Percentiles rank a stretch among this genome's conserved stretches.
phyloP scores from a whole-genome alignment of 2,113 vertebrate genomes.

The Cairina moschata region DNA sequence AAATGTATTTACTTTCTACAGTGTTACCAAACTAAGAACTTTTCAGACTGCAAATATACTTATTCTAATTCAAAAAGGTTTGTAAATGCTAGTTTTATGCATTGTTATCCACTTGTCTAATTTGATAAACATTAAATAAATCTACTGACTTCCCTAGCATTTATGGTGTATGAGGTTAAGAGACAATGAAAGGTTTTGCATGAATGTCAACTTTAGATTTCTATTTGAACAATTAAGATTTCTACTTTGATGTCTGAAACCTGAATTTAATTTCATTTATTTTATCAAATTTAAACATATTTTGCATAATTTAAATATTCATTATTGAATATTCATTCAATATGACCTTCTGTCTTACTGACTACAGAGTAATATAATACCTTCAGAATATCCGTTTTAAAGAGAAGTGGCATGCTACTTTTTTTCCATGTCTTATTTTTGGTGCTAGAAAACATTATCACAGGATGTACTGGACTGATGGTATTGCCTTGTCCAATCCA shows the following conservation, averaged over 20 bases:
- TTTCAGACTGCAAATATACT: not conserved
- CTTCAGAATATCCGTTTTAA: not conserved
- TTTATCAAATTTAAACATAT: not conserved
- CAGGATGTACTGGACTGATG: not conserved
- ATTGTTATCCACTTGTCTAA: not conserved
- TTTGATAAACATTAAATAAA: not conserved
- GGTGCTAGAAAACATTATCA: not conserved
- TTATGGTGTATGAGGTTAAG: not conserved
- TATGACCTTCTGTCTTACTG: not conserved
- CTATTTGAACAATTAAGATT: not conserved
- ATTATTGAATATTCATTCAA: not conserved
- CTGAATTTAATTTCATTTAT: not conserved
- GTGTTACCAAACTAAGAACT: not conserved
- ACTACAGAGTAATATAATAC: not conserved
- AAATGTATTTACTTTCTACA: not conserved
- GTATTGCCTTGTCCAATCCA: not conserved
- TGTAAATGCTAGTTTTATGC: not conserved
- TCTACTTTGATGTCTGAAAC: not conserved
- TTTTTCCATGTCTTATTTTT: not conserved
- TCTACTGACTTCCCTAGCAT: not conserved
- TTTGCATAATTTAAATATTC: accelerated
- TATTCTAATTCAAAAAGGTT: not conserved
- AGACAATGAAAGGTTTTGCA: not conserved
- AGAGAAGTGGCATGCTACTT: not conserved
- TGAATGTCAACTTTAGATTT: not conserved